Conservation (phyloP, 2,888 invertebrate genomes). For the Amiota mariae region DNA sequence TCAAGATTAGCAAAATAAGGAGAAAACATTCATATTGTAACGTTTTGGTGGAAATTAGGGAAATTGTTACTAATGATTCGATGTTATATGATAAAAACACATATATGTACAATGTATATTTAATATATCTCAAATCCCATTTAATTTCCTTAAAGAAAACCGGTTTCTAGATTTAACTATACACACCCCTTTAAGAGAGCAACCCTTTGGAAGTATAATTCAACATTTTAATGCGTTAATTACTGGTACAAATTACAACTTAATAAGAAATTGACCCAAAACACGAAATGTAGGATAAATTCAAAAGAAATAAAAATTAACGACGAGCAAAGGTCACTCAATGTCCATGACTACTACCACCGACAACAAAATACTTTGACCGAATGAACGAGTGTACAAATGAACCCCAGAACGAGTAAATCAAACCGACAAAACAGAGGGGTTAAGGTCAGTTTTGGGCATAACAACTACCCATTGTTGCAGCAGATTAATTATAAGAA, state of each 20-base stretch:
- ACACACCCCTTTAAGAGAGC: too few species aligned
- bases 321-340: conserved; percentile 59
- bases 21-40: too few species aligned
- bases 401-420: conserved; percentile 44
- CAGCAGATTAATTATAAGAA: conserved; percentile 11
- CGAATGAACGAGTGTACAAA: conserved; percentile 57
- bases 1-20: conserved; percentile 16
- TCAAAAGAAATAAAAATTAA: conserved; percentile 38
- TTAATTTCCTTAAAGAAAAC: too few species aligned
- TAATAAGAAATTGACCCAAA: conserved; percentile 61
- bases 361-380: conserved; percentile 33
- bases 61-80: too few species aligned
- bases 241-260: conserved; percentile 61
- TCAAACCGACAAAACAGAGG: conserved; percentile 37
- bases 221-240: conserved; percentile 48
- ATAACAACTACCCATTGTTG: conserved; percentile 26
- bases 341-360: conserved; percentile 58
- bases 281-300: conserved; percentile 42
- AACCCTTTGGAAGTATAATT: conserved; percentile 34
- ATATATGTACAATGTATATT: too few species aligned
- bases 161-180: too few species aligned
- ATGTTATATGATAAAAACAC: too few species aligned
- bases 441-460: conserved; percentile 58
- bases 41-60: too few species aligned
- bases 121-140: too few species aligned